Percentiles rank a stretch among this genome's conserved stretches.
Conservation (phyloP, 2,113 vertebrate species). For the Malurus alboscapulatus region DNA sequence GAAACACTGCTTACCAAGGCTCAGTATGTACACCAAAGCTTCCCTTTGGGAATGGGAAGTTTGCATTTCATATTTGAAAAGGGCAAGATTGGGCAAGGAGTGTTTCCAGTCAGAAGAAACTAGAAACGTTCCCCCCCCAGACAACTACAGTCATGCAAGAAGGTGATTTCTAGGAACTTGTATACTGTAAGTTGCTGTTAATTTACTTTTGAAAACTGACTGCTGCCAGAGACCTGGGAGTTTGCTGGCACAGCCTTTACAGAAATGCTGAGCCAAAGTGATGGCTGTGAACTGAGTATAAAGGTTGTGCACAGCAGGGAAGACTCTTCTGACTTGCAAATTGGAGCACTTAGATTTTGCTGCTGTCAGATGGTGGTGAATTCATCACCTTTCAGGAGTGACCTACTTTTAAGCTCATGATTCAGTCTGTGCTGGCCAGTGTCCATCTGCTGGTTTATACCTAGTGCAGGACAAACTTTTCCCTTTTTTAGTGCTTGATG, state of each 20-base stretch:
- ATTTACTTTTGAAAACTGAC: neutral
- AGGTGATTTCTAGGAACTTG: neutral
- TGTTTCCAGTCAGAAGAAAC: neutral
- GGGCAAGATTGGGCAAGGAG: neutral
- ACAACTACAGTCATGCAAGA: neutral
- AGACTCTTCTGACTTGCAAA: neutral
- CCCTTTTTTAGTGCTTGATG: neutral
- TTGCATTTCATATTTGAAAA: neutral
- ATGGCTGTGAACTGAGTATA: neutral
- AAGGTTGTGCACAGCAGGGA: neutral
- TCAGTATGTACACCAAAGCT: neutral
- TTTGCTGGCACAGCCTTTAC: neutral
- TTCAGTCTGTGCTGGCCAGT: neutral
- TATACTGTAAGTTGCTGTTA: neutral
- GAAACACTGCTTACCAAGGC: neutral
- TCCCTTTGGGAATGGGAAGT: neutral
- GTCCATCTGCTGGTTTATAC: neutral
- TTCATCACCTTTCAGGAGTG: neutral
- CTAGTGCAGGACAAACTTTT: neutral
- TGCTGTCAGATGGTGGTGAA: neutral
- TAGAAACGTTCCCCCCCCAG: neutral
- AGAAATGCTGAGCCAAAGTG: neutral
- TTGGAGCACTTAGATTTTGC: neutral
- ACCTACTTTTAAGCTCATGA: conserved; percentile 7
- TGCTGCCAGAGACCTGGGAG: neutral